Base-by-base conservation (phyloP, 2,797 vertebrate species). In the Kryptolebias ocellatus region DNA sequence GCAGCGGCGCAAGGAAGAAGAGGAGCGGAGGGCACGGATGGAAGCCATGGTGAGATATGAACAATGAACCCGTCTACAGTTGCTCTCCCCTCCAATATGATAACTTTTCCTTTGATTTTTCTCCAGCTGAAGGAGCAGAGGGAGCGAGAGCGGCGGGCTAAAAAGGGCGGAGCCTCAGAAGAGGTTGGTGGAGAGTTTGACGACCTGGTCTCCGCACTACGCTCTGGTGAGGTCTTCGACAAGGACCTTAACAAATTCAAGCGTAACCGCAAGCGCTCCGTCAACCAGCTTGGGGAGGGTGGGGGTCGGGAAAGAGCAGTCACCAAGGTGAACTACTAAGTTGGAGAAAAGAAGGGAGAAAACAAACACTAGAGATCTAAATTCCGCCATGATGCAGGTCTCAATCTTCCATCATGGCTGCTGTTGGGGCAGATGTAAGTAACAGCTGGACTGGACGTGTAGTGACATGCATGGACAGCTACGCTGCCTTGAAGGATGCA, bases 171-270 rank as follows among this genome's bases (percentile, higher is more conserved):
- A 8, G 66, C 93, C 16, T 93, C 96, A 0, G 97, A 99, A 15
- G 98, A 99, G 81, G 93, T 95, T 0, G 95, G 96, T 5, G 97
- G 98, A 7, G 98, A 99, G 86, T 99, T 99, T 5, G 98, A 99
- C 14, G 98, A 99, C 90, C 92, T 99, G 71, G 98, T 99, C 53
- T 98, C 95, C 0, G 97, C 98, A 0, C 62, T 99, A 83, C 95
- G 97, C 57, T 99, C 97, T 0, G 97, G 96, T 1, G 97, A 99
- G 87, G 97, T 99, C 78, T 99, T 99, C 3, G 97, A 99, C 92
- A 99, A 98, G 90, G 97, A 99, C 94, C 95, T 98, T 75, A 96
- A 95, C 87, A 99, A 99, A 90, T 95, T 99, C 54, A 99, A 98
- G 79, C 95, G 97, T 29, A 96, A 95, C 90, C 97, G 97, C 84